Base-by-base conservation (phyloP, 2,797 vertebrate species). In the Scolopax rusticola region DNA sequence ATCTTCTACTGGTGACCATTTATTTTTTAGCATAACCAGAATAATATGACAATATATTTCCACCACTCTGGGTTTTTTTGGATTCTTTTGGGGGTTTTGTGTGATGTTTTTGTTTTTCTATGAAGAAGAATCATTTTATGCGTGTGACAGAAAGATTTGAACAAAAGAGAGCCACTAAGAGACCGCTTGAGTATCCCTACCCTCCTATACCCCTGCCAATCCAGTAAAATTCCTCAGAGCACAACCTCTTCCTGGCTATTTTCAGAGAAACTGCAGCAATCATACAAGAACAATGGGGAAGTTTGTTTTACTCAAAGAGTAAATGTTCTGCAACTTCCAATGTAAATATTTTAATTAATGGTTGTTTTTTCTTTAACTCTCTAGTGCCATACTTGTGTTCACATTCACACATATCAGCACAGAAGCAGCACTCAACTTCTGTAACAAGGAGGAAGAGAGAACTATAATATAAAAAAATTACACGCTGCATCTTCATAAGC, bases 301-400 rank as follows among this genome's bases (percentile, higher is more conserved):
- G 93, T 97, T 95, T 97, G 95, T 94, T 95, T 96, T 97, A 95
- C 78, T 83, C 84, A 59, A 79, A 90, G 90, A 92, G 91, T 95
- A 97, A 97, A 96, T 80, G 81, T 89, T 96, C 95, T 95, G 83
- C 91, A 95, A 95, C 60, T 96, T 93, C 96, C 94, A 95, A 92
- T 93, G 94, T 93, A 95, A 97, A 95, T 96, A 97, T 96, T 96
- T 93, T 83, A 95, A 96, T 96, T 94, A 94, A 95, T 89, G 51
- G 80, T 48, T 33, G 50, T 45, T 70, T 69, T 85, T 82, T 93
- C 74, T 77, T 96, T 90, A 96, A 96, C 95, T 88, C 94, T 91
- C 87, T 92, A 12, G 38, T 91, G 89, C 84, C 79, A 64, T 70
- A 19, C 43, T 85, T 25, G 36, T 25, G 40, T 16, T 84, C 77